Evolutionary conservation across 2,888 invertebrate genomes (phyloP).

Genomic region (Perizoma affinitatum): DNA sequence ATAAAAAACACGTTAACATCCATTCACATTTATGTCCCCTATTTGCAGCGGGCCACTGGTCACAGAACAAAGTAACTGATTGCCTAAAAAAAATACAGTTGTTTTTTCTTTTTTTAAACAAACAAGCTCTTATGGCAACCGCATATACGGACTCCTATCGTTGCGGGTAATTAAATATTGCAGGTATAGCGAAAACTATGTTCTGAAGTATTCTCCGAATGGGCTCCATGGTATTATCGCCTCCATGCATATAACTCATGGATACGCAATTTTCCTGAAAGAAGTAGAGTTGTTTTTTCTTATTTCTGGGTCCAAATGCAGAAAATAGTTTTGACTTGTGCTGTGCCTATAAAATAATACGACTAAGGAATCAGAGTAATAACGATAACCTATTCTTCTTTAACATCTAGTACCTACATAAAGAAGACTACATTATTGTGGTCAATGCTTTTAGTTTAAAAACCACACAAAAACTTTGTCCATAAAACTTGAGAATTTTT

Average conservation of each 20-base stretch:
- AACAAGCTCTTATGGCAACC: too few relatives aligned
- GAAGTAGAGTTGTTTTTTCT: slow-evolving; percentile 28
- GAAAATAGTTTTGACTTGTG: background rate
- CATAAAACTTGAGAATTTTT: background rate
- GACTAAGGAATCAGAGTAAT: too few relatives aligned
- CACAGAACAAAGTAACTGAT: slow-evolving; percentile 76
- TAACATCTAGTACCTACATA: background rate
- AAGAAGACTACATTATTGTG: background rate
- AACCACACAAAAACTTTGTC: too few relatives aligned
- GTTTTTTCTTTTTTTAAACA: slow-evolving; percentile 19
- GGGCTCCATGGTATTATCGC: too few relatives aligned
- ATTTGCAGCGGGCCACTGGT: slow-evolving; percentile 73
- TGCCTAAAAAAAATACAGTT: slow-evolving; percentile 49
- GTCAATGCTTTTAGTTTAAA: too few relatives aligned
- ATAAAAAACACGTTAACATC: slow-evolving; percentile 85
- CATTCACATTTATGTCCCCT: slow-evolving; percentile 82
- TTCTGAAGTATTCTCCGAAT: too few relatives aligned
- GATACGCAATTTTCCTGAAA: too few relatives aligned
- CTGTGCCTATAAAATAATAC: background rate
- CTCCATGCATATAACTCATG: too few relatives aligned
- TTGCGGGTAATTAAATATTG: too few relatives aligned
- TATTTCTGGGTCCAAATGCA: background rate
- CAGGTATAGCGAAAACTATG: too few relatives aligned
- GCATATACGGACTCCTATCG: too few relatives aligned
- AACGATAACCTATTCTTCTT: too few relatives aligned